Evolutionary conservation across 2,797 vertebrate species (phyloP).

Genomic region (Sebastiscus albofasciatus): DNA sequence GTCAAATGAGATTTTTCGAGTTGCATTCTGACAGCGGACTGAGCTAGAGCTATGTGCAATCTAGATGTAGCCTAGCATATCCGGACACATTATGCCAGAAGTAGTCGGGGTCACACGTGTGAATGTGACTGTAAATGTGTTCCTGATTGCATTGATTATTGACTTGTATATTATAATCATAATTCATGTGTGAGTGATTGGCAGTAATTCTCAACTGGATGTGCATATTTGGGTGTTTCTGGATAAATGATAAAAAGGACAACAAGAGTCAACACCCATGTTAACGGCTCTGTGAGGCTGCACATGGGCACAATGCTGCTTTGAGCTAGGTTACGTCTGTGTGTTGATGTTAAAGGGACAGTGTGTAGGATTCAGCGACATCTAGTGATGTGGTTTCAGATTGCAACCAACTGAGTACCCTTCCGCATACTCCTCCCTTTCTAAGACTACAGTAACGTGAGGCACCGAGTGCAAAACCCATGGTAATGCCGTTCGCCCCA

Average conservation of each 20-base stretch:
- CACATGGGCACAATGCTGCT: not conserved
- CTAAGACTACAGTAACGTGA: too few species aligned
- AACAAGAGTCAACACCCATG: too few species aligned
- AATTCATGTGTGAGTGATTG: too few species aligned
- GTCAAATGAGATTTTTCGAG: not conserved
- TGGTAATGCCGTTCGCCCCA: too few species aligned
- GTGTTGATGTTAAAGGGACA: too few species aligned
- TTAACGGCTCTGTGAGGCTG: not conserved
- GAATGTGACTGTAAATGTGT: not conserved
- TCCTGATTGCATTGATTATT: not conserved
- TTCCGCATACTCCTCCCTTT: too few species aligned
- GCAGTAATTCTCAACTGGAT: not conserved
- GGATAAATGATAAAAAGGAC: not conserved
- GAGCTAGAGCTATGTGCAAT: not conserved
- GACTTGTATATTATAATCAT: too few species aligned
- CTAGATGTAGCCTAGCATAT: not conserved
- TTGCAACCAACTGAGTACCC: too few species aligned
- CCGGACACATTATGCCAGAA: not conserved
- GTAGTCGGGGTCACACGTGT: not conserved
- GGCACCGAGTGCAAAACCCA: too few species aligned
- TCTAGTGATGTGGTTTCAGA: too few species aligned
- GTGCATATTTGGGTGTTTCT: not conserved
- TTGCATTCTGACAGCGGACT: not conserved
- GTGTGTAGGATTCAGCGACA: too few species aligned
- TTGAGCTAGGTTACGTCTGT: too few species aligned